Conservation (phyloP, 1,140 invertebrate genomes). For the Zaprionus taronus region DNA sequence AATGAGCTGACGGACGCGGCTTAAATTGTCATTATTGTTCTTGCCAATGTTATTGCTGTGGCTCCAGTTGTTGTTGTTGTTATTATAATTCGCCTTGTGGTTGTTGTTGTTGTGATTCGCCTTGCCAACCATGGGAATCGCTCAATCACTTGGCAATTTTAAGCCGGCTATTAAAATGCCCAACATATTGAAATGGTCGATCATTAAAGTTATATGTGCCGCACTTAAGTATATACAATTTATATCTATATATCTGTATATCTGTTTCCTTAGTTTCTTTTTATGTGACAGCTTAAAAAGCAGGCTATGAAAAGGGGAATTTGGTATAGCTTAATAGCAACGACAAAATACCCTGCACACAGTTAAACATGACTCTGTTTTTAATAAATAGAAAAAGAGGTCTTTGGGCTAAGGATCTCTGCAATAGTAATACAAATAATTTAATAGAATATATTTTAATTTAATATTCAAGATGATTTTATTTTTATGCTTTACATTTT, state of each 20-base stretch:
- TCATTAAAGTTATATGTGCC: conserved; percentile 39
- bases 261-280: background rate
- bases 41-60: background rate
- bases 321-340: background rate
- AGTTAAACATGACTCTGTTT: no score
- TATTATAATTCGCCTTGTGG: background rate
- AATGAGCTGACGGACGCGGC: conserved; percentile 60
- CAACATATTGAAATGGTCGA: conserved; percentile 25
- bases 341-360: background rate
- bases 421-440: no score
- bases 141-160: conserved; percentile 47
- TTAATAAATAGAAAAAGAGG: no score
- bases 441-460: no score
- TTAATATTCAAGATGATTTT: no score
- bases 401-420: no score
- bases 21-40: conserved; percentile 51
- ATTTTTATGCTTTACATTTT: no score
- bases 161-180: conserved; percentile 41
- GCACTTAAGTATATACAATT: background rate
- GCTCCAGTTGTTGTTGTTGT: background rate
- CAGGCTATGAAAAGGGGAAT: background rate
- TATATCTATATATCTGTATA: background rate
- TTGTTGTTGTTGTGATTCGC: background rate
- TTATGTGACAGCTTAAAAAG: conserved; percentile 3
- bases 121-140: conserved; percentile 20